Percentiles rank a stretch among this genome's conserved stretches.
phyloP scores from a whole-genome alignment of 2,113 vertebrate species.

The Setophaga coronata region DNA sequence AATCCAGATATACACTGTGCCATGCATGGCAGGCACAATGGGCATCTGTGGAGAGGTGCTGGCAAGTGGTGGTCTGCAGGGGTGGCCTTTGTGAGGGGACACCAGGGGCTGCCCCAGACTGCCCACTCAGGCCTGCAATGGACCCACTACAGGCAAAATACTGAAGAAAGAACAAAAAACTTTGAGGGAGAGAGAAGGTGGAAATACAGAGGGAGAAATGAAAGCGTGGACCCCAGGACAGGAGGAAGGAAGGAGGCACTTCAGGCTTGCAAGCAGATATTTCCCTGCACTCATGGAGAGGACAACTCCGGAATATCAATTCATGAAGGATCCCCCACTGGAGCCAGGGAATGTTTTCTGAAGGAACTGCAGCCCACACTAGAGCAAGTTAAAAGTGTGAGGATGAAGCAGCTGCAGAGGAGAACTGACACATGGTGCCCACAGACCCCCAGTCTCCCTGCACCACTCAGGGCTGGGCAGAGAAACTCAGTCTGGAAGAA shows the following conservation, averaged over 20 bases:
- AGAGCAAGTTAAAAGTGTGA: not conserved
- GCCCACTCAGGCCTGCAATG: not conserved
- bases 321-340: not conserved
- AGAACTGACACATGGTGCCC: not conserved
- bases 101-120: too few species aligned
- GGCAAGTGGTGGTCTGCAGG: not conserved
- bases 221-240: not conserved
- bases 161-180: not conserved
- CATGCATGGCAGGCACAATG: rapidly evolving
- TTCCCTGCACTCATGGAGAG: not conserved
- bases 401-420: not conserved
- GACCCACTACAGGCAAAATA: not conserved
- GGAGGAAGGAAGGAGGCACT: not conserved
- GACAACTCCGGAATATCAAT: not conserved
- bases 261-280: not conserved
- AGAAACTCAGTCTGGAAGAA: not conserved
- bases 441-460: rapidly evolving
- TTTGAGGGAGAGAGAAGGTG: rapidly evolving
- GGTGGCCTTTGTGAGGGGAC: not conserved
- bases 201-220: not conserved
- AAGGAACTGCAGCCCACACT: not conserved
- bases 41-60: not conserved
- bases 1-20: too few species aligned
- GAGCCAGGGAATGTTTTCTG: not conserved
- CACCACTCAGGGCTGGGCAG: rapidly evolving